Percentiles rank a stretch among this genome's conserved stretches.
These are phyloP conservation scores for Petrophora chlorosata DNA, from an alignment of 2,888 invertebrate species.

Conservation along the genomic window DNA sequence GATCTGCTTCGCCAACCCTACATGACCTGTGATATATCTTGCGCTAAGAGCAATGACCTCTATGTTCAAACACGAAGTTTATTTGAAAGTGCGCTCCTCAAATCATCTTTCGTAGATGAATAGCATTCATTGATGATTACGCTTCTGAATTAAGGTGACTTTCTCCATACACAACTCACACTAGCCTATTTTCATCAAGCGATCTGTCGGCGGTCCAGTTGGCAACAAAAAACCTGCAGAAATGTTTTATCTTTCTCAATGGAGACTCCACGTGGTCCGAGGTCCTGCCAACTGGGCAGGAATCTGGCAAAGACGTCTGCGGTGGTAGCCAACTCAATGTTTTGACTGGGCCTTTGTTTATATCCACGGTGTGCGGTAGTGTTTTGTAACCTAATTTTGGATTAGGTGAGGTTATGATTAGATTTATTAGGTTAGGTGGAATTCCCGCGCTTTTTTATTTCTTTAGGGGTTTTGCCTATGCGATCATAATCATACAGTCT, in stretches of 20 bases:
- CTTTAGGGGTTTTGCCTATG: too few species aligned
- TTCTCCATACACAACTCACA: too few species aligned
- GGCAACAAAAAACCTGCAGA: slow-evolving; percentile 45
- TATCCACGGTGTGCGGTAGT: slow-evolving; percentile 13
- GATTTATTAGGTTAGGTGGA: neutral
- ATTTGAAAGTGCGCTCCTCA: too few species aligned
- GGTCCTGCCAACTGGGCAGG: slow-evolving; percentile 67
- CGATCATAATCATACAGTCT: too few species aligned
- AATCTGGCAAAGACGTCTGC: slow-evolving; percentile 49
- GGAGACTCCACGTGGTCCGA: slow-evolving; percentile 45
- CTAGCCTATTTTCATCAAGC: neutral
- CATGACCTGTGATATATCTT: too few species aligned
- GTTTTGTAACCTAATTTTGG: slow-evolving; percentile 15
- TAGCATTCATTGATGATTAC: too few species aligned
- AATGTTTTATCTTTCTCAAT: slow-evolving; percentile 36
- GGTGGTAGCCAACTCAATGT: slow-evolving; percentile 57
- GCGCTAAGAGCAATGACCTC: too few species aligned
- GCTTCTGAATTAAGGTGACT: too few species aligned
- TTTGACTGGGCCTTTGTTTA: slow-evolving; percentile 53
- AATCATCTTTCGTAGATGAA: too few species aligned
- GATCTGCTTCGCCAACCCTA: too few species aligned
- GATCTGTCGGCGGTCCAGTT: slow-evolving; percentile 30
- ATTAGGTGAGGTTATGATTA: slow-evolving; percentile 23
- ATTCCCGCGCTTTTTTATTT: neutral
- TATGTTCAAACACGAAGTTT: too few species aligned